Conservation (phyloP, 2,113 vertebrate species). For the Cyanoderma ruficeps region DNA sequence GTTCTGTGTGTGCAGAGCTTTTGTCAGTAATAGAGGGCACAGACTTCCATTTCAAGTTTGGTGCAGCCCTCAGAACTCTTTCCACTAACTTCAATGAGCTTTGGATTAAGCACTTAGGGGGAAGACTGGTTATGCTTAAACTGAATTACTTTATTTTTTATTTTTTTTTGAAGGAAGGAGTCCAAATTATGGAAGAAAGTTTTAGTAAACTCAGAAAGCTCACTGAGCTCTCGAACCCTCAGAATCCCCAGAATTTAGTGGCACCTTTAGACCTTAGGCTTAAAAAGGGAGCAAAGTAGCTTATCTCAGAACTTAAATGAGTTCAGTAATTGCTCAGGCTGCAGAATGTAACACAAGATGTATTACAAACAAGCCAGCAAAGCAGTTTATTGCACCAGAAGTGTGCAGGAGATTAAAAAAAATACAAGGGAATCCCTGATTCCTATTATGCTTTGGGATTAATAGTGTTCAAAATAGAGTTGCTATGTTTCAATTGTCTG, state of each 20-base stretch:
- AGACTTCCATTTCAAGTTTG: constrained; percentile 21
- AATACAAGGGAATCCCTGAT: background rate
- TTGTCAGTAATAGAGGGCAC: background rate
- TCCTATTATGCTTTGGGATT: constrained; percentile 7
- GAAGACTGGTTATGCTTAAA: background rate
- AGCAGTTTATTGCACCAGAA: constrained; percentile 10
- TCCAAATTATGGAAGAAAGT: background rate
- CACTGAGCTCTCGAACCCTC: background rate
- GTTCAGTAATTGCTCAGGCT: constrained; percentile 3
- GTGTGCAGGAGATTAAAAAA: background rate
- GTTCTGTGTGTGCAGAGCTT: background rate
- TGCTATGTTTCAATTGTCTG: background rate
- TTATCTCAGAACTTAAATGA: constrained; percentile 48
- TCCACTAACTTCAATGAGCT: background rate
- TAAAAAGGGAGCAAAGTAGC: constrained; percentile 30
- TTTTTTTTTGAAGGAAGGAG: background rate
- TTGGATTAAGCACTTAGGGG: background rate
- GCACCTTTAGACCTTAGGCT: background rate
- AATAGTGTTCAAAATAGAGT: constrained; percentile 15
- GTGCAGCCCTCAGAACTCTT: background rate
- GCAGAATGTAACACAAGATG: background rate
- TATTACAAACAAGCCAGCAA: constrained; percentile 19
- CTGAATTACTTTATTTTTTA: background rate
- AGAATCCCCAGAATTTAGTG: background rate
- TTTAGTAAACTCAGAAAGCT: background rate